Conservation (phyloP, 2,888 invertebrate species). For the Hymenopus coronatus region DNA sequence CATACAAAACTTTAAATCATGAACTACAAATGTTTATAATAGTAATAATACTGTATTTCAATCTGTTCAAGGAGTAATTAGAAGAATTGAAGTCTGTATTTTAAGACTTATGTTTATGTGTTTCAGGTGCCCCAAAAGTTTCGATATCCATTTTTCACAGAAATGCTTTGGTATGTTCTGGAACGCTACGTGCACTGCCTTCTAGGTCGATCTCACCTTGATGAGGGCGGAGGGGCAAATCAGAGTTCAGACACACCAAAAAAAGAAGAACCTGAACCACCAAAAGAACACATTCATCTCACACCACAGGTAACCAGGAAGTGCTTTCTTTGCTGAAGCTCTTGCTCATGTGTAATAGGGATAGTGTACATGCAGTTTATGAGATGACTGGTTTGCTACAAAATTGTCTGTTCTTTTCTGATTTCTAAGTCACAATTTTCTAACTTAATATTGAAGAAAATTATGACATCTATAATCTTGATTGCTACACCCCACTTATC, state of each 20-base stretch:
- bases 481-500: too few species aligned
- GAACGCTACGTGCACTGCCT: slow-evolving; percentile 88
- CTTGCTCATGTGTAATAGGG: too few species aligned
- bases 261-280: slow-evolving; percentile 37
- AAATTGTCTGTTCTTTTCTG: too few species aligned
- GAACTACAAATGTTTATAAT: background rate
- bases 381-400: too few species aligned
- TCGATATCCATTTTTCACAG: slow-evolving; percentile 96
- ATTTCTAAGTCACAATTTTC: too few species aligned
- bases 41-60: background rate
- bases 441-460: too few species aligned
- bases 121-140: slow-evolving; percentile 90
- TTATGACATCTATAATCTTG: too few species aligned
- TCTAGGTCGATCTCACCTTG: slow-evolving; percentile 77
- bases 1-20: too few species aligned
- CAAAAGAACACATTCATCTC: slow-evolving; percentile 62
- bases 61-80: background rate
- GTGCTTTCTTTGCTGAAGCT: background rate
- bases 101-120: background rate
- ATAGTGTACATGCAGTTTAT: too few species aligned
- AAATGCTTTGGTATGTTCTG: slow-evolving; percentile 97
- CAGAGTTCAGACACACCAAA: slow-evolving; percentile 3
- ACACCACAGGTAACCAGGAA: slow-evolving; percentile 76
- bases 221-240: slow-evolving; percentile 24
- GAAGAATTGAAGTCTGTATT: background rate